These are phyloP conservation scores for Notolepis coatsorum DNA, from an alignment of 2,797 vertebrate genomes.

Conservation along the genomic window DNA sequence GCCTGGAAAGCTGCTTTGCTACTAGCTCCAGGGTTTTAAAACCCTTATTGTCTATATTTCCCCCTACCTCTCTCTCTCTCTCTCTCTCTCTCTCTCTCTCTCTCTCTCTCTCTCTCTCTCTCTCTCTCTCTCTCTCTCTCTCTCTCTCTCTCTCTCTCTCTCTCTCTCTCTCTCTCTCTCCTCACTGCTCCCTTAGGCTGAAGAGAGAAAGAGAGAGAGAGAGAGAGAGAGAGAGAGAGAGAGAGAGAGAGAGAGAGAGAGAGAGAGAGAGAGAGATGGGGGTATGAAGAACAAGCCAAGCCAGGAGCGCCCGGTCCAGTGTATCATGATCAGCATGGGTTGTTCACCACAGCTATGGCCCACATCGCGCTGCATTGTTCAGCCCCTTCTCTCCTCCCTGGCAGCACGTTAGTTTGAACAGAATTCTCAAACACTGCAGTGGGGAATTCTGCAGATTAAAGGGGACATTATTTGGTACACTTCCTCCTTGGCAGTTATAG, in stretches of 20 bases:
- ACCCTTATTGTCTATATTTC: constrained; percentile 82
- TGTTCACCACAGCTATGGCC: constrained; percentile 73
- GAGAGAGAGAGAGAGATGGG: constrained; percentile 43
- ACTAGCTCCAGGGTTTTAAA: constrained; percentile 83
- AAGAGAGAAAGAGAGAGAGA: constrained; percentile 61
- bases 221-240: constrained; percentile 46
- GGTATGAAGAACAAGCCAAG: constrained; percentile 70
- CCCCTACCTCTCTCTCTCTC: constrained; percentile 30
- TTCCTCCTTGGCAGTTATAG: constrained; percentile 74
- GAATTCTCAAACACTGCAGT: constrained; percentile 82
- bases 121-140: constrained; percentile 84
- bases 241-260: constrained; percentile 23
- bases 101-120: too few species aligned
- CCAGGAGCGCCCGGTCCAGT: constrained; percentile 72
- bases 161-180: constrained; percentile 55
- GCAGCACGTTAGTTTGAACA: constrained; percentile 75
- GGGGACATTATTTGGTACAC: constrained; percentile 78
- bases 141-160: constrained; percentile 50
- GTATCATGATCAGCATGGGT: constrained; percentile 80
- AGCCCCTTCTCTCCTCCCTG: constrained; percentile 76
- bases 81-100: constrained; percentile 39
- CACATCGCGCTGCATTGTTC: constrained; percentile 77
- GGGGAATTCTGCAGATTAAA: constrained; percentile 82
- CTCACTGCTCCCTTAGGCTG: constrained; percentile 68
- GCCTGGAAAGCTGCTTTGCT: constrained; percentile 86